Base-by-base conservation (phyloP, 2,113 vertebrate genomes). In the Platanista minor region DNA sequence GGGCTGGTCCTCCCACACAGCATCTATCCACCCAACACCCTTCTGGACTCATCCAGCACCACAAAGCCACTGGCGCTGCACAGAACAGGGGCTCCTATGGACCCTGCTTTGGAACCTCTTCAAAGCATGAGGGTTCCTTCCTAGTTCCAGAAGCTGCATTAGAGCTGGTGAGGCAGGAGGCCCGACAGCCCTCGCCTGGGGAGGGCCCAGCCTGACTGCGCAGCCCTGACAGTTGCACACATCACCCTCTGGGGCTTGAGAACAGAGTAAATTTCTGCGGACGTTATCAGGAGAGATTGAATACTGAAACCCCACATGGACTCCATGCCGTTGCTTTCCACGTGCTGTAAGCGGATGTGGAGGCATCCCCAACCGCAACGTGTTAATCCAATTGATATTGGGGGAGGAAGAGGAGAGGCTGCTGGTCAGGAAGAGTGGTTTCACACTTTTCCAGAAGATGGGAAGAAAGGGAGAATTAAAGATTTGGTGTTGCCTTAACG, bases 171-270 rank as follows among this genome's bases (percentile, higher is more conserved):
- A 69, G 31, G 64, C 39, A 71, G 27, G 41, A 49, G 31, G 8
- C 12, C 39, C 61, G 0, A 2, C 14, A 31, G n/a, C 36, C 66
- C 77, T 62, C 1, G 6, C 9, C 72, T 23, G 1, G 0, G 25
- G 23, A 39, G n/a, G 29, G 52, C 39, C 61, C 57, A 12, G n/a
- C 75, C 1, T 15, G 6, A n/a, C 21, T 27, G 17, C 6, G 83
- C 80, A 12, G 54, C 36, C 71, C 77, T 13, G 15, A 25, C 57
- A 33, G 2, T 4, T 21, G 27, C 33, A 36, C 21, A 17, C 17
- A 80, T 13, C 69, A 25, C 27, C 57, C 61, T 62, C 3, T 67
- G 59, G 67, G 59, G 67, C 84, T 54, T 3, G 41, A 89, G 29
- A 94, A 61, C 59, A 66, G 36, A 59, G 39, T 13, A 84, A 9